phyloP scores from a whole-genome alignment of 2,888 invertebrate species.

The Anticlea derivata region DNA sequence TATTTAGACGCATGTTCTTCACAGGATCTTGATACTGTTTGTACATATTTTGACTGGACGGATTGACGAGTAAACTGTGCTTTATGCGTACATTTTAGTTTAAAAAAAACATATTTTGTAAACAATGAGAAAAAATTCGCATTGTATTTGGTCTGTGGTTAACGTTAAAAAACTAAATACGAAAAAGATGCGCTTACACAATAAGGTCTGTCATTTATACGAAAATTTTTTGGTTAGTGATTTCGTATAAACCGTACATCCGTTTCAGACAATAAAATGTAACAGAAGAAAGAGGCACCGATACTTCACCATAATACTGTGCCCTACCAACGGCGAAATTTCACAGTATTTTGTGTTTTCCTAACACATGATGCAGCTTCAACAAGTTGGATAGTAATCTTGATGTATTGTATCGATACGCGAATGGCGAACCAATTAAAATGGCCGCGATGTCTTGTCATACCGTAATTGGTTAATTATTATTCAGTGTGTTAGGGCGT shows the following conservation, averaged over 20 bases:
- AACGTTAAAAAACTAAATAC: background rate
- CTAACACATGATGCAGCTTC: slow-evolving; percentile 1
- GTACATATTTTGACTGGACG: slow-evolving; percentile 75
- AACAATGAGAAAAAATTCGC: slow-evolving; percentile 9
- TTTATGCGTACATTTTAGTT: slow-evolving; percentile 43
- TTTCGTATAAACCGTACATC: no score
- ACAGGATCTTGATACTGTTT: slow-evolving; percentile 61
- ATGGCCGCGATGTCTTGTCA: slow-evolving; percentile 76
- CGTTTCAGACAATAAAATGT: no score
- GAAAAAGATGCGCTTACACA: no score
- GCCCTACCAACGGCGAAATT: no score
- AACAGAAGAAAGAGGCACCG: no score
- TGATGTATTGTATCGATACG: slow-evolving; percentile 55
- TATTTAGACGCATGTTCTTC: slow-evolving; percentile 59
- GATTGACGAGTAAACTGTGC: slow-evolving; percentile 62
- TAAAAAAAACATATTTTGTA: slow-evolving; percentile 25
- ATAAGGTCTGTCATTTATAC: no score
- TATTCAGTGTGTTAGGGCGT: slow-evolving; percentile 69
- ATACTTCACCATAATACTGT: no score
- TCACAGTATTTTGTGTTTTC: no score
- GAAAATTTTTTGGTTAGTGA: no score
- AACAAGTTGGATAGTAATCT: slow-evolving; percentile 35
- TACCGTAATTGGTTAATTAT: slow-evolving; percentile 81
- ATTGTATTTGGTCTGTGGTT: background rate
- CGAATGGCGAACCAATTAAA: slow-evolving; percentile 75